Base-by-base conservation (phyloP, 2,888 invertebrate genomes). In the Tryphoninae sp. region DNA sequence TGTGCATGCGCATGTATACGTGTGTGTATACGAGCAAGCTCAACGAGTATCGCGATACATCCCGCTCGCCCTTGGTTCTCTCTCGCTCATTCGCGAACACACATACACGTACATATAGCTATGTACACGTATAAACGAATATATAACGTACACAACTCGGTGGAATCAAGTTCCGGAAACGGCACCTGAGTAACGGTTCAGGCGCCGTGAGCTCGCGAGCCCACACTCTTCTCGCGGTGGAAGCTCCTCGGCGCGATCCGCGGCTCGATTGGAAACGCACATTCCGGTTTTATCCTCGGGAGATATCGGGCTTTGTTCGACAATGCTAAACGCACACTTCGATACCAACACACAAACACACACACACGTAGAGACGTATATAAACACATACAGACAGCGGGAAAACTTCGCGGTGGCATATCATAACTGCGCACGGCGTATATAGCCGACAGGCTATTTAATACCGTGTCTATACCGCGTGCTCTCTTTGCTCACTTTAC, bases 131-230 rank as follows among this genome's bases (percentile, higher is more conserved):
- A 42, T 2, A 40, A 11, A 55, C 53, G 11, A 40, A 62, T 58
- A 68, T 55, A 71, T 61, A 75, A 81, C 77, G 68, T 72, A 71
- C 78, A 74, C 71, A 75, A 83, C 67, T 51, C 78, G 59, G 78
- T 82, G 80, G 83, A 84, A 82, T 82, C 82, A 78, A 84, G 83
- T 84, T 83, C 84, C 84, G 84, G 84, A 84, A 82, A 84, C 84
- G 84, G 84, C 84, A 82, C 84, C 81, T 82, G 84, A 82, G 75
- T 84, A 84, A 84, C 84, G 84, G 84, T 82, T 79, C 76, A 79
- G 79, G 76, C 73, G 80, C 82, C 82, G 79, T 76, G 82, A 77
- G 79, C 78, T 75, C 74, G 81, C 78, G 80, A 72, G 74, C 68
- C 78, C 71, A 80, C 78, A 75, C 78, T 78, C 81, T 33, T 6